Base-by-base conservation (phyloP, 2,113 vertebrate genomes). In the Salvelinus sp. region DNA sequence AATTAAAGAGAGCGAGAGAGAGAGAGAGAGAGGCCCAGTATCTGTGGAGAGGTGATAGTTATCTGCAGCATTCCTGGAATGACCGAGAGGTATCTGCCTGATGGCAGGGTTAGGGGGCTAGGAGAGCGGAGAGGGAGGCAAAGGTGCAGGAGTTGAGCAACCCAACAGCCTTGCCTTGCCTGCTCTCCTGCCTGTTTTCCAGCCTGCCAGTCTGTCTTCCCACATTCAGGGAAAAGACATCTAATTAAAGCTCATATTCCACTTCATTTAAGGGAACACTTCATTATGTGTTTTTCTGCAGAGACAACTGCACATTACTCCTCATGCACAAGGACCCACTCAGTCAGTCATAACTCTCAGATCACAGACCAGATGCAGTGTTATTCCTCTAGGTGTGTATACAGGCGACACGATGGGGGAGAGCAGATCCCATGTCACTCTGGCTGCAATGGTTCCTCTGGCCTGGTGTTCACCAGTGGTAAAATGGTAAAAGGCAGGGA, bases 1-100 rank as follows among this genome's bases (percentile, higher is more conserved):
- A 44, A 13, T 16, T 54, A 44, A 10, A 47, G 38, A 28, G 72
- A 64, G 73, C 22, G 60, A 16, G 22, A 50, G 22, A 66, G 62
- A 66, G 62, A n/a, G 62, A 30, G 65, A 83, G 28, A 1, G 4
- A 1, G 88, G 86, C 91, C 95, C 94, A 94, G 91, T 94, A 93
- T 94, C 85, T 68, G 86, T 89, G 90, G 86, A 92, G 92, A 95
- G 89, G 93, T 88, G 95, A 96, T 96, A 94, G 94, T 86, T 96
- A 97, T 97, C 95, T 95, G 88, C 92, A 91, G 93, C 96, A 97
- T 96, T 97, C 95, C 94, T 95, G 89, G 94, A 93, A 97, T 96
- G 93, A 95, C 91, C 92, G 89, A 90, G 88, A 88, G 91, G 91
- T 94, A 92, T 89, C 90, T 90, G 88, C 87, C 87, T 88, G 86